Base-by-base conservation (phyloP, 2,113 vertebrate species). In the Mohoua ochrocephala region DNA sequence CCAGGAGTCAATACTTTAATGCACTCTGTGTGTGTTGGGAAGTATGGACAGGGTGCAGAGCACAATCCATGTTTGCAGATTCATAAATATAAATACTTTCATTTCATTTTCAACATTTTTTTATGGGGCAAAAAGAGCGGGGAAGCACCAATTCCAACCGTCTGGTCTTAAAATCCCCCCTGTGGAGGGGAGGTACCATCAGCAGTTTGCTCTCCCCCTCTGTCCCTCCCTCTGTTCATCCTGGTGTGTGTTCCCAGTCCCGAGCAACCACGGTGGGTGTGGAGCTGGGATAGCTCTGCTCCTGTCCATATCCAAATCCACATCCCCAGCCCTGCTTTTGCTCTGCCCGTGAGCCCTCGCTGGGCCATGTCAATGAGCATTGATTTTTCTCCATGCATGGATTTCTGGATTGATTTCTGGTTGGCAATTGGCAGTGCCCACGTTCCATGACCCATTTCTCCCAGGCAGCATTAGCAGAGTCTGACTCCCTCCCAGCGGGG, bases 351-450 rank as follows among this genome's bases (percentile, higher is more conserved):
- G 60, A 70, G 30, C 86, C 30, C 70, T 90, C n/a, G 3, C 79
- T 80, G 71, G 61, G 35, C 84, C 39, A 1, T 31, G 84, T 22
- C 89, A 16, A 9, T n/a, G 31, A 61, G 7, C 57, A 76, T n/a
- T 6, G 69, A 54, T 69, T 42, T 41, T 41, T 10, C 9, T 1
- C 54, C 0, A 0, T 31, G 73, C 31, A 35, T 79, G 65, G 65
- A 76, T 87, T 80, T 73, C 41, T 53, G 65, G 31, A 83, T 85
- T 35, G 89, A 94, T 96, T 87, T 41, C 70, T 79, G 31, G 30
- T 41, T 89, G 89, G 57, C 91, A 71, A 16, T 28, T 54, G 87
- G 57, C 77, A 53, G 74, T 7, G 31, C 37, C 84, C 78, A 24
- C 28, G 44, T 16, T 53, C 21, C 23, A 10, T 80, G 95, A 47